Conservation (phyloP, 2,113 vertebrate species). For the Tachuris rubrigastra region DNA sequence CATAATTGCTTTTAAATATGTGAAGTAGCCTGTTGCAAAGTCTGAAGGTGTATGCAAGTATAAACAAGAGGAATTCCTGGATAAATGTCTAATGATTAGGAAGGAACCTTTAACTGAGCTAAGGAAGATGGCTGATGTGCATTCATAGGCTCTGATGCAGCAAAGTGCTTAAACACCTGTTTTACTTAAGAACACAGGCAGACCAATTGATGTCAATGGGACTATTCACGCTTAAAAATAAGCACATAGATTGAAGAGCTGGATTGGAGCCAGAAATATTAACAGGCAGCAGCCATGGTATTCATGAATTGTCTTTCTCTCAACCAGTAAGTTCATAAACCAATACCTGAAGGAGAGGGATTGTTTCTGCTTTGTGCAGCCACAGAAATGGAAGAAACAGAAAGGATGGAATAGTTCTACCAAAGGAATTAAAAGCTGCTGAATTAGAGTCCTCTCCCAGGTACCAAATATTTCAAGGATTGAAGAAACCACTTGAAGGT, state of each 20-base stretch:
- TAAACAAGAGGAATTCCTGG: neutral
- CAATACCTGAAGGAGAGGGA: neutral
- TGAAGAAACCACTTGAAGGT: neutral
- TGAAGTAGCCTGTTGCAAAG: conserved; percentile 36
- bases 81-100: conserved; percentile 10
- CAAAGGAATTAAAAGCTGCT: neutral
- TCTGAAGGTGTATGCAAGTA: neutral
- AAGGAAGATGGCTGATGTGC: conserved; percentile 22
- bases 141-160: conserved; percentile 36
- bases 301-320: neutral
- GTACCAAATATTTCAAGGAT: fast-evolving
- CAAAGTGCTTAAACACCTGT: conserved; percentile 56
- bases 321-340: neutral
- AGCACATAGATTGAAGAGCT: conserved; percentile 27
- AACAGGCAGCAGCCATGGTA: neutral
- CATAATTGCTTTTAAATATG: conserved; percentile 34
- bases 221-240: conserved; percentile 53
- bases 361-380: neutral
- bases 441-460: neutral
- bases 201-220: conserved; percentile 31
- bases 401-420: neutral
- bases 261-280: conserved; percentile 35
- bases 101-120: conserved; percentile 4
- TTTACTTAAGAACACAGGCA: conserved; percentile 31
- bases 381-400: neutral